Conservation (phyloP, 1,140 invertebrate species). For the Hesperophylax magnus region DNA sequence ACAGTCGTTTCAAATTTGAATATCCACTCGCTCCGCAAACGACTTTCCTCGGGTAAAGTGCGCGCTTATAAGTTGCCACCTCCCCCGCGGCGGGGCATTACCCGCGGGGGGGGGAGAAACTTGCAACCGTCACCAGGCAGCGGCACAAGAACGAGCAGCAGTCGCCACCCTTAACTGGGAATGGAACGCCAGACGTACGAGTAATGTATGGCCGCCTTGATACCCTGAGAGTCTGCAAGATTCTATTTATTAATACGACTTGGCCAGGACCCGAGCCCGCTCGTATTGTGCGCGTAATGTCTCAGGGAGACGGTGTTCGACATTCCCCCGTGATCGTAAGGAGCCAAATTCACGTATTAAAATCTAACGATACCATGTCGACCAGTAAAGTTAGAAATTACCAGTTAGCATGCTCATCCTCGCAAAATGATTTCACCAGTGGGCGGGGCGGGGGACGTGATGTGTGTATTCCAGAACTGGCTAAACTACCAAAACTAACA, state of each 20-base stretch:
- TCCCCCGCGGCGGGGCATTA: not conserved
- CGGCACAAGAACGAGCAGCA: not conserved
- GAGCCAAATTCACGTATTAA: conserved; percentile 41
- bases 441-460: not conserved
- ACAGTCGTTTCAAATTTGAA: conserved; percentile 47
- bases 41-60: conserved; percentile 27
- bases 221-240: conserved; percentile 8
- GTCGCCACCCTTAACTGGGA: conserved; percentile 32
- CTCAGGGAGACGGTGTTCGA: not conserved
- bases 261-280: conserved; percentile 27
- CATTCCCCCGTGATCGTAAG: conserved; percentile 22
- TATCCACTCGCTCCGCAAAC: conserved; percentile 46
- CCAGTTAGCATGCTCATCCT: conserved; percentile 3
- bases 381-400: not conserved
- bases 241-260: conserved; percentile 47
- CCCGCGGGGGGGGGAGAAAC: conserved; percentile 25
- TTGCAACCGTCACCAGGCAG: conserved; percentile 35
- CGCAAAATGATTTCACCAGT: conserved; percentile 22
- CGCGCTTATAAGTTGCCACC: conserved; percentile 12
- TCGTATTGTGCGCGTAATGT: conserved; percentile 20
- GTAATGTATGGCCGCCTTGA: conserved; percentile 17
- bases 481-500: not conserved
- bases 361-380: conserved; percentile 32
- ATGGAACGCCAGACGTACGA: not conserved
- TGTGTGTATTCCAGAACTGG: conserved; percentile 10